Percentiles rank a stretch among this genome's conserved stretches.
Conservation (phyloP, 2,113 vertebrate species). For the Cyanistes caeruleus region DNA sequence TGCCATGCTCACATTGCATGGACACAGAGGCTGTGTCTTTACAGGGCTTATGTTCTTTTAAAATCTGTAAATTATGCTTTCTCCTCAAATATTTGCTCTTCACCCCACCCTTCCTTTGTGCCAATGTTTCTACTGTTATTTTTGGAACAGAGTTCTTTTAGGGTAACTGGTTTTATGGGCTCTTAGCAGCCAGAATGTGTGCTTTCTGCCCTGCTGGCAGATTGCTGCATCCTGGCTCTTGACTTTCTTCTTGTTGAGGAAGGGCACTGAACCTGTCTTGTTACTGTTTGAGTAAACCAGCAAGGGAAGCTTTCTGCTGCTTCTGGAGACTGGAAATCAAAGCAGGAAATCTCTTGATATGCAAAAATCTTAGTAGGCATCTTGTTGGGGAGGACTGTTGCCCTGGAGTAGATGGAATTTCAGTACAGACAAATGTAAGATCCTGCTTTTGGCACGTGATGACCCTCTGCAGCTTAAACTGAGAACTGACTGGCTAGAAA, state of each 20-base stretch:
- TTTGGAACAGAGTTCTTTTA: not conserved
- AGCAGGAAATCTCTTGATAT: not conserved
- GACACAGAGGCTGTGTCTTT: not conserved
- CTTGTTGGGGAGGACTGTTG: not conserved
- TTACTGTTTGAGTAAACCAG: not conserved
- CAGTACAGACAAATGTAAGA: not conserved
- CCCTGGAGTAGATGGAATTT: not conserved
- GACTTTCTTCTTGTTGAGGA: not conserved
- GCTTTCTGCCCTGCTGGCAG: not conserved
- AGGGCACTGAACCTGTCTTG: not conserved
- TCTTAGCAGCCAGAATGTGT: not conserved
- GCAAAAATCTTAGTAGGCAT: not conserved
- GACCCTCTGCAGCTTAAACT: not conserved
- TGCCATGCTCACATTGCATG: not conserved
- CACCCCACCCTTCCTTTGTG: not conserved
- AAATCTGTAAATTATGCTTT: not conserved
- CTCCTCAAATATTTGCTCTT: not conserved
- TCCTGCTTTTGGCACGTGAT: not conserved
- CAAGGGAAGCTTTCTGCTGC: not conserved
- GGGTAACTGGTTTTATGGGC: not conserved
- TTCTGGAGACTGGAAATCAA: not conserved
- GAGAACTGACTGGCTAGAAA: not conserved
- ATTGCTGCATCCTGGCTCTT: not conserved
- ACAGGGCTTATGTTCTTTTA: not conserved
- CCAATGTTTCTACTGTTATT: not conserved